A percentile compares a stretch with the other conserved stretches of the same genome.
These are phyloP conservation scores for Drosophila lacicola DNA, from an alignment of 2,888 invertebrate genomes.

Conservation along the genomic window DNA sequence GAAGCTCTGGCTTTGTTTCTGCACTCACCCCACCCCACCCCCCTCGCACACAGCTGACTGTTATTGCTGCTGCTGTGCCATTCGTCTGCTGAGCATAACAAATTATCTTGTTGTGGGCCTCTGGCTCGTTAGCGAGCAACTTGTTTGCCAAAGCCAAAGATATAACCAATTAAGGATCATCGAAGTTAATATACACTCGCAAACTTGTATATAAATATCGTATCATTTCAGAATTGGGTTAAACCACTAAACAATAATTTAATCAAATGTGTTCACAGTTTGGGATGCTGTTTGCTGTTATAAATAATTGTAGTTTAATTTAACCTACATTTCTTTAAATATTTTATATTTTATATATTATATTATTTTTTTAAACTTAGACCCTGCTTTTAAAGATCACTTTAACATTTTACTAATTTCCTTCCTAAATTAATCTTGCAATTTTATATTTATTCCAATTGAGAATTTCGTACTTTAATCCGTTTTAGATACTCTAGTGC, in stretches of 20 bases:
- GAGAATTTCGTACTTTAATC: too few species aligned
- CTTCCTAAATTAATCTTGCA: too few species aligned
- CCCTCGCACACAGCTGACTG: conserved; percentile 8
- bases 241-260: neutral
- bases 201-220: neutral
- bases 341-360: neutral
- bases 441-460: too few species aligned
- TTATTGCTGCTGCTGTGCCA: conserved; percentile 39
- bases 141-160: conserved; percentile 61
- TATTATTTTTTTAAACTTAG: neutral
- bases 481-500: too few species aligned
- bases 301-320: too few species aligned
- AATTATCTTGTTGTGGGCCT: conserved; percentile 70
- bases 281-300: neutral
- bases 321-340: too few species aligned
- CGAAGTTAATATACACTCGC: conserved; percentile 48
- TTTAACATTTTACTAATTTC: too few species aligned
- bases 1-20: conserved; percentile 37
- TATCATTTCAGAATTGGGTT: neutral
- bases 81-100: conserved; percentile 67
- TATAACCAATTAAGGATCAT: conserved; percentile 32
- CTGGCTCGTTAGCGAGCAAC: conserved; percentile 71
- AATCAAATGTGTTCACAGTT: neutral
- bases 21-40: neutral
- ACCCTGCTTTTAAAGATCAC: too few species aligned